Conservation (phyloP, 2,888 invertebrate species). For the Drosophila atroscutellata region DNA sequence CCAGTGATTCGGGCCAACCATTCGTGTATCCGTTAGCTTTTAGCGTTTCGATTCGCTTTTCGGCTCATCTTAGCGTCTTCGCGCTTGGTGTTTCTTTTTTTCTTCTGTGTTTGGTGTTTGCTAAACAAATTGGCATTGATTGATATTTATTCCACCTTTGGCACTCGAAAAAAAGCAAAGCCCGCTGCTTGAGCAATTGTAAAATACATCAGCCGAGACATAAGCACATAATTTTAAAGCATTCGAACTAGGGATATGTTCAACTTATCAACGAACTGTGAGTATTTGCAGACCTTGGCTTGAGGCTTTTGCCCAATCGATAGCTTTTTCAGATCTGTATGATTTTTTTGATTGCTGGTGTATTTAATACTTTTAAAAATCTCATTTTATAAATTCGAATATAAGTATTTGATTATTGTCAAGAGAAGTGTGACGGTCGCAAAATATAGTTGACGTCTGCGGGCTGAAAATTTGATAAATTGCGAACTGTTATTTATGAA, state of each 20-base stretch:
- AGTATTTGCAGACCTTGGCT: constrained; percentile 25
- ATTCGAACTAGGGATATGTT: constrained; percentile 4
- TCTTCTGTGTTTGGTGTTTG: constrained; percentile 51
- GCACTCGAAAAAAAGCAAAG: constrained; percentile 29
- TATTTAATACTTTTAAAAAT: constrained; percentile 3
- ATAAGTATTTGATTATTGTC: not conserved
- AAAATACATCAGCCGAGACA: constrained; percentile 16
- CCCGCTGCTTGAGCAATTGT: constrained; percentile 32
- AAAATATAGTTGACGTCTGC: not conserved
- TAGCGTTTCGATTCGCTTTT: constrained; percentile 33
- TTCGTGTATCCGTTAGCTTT: constrained; percentile 55
- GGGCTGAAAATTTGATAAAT: not conserved
- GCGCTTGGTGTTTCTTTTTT: constrained; percentile 2
- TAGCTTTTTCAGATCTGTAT: not conserved
- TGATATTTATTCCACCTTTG: constrained; percentile 66
- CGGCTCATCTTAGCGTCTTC: constrained; percentile 31
- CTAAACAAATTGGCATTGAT: constrained; percentile 74
- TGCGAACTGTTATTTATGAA: constrained; percentile 1
- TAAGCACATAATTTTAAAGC: constrained; percentile 31
- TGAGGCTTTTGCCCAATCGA: not conserved
- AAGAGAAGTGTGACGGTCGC: not conserved
- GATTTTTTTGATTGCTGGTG: constrained; percentile 26
- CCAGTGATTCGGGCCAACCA: constrained; percentile 41
- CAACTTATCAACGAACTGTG: constrained; percentile 11
- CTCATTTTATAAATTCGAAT: not conserved